Evolutionary conservation across 2,113 vertebrate genomes (phyloP).

Genomic region (Corythaixoides concolor): DNA sequence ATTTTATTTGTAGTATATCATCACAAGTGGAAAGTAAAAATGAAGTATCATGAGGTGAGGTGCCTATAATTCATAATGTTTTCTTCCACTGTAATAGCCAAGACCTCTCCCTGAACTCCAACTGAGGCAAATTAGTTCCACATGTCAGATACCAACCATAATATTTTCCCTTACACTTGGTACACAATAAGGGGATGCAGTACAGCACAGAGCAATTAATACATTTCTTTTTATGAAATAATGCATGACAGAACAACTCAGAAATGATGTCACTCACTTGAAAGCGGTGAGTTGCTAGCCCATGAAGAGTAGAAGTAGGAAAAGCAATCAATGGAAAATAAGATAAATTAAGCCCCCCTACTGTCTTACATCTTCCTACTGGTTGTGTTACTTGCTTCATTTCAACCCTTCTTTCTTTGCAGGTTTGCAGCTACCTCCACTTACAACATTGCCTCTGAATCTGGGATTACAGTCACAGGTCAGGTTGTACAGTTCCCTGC

Average conservation of each 20-base stretch:
- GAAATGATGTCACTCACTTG: not conserved
- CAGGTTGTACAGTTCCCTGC: not conserved
- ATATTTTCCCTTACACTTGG: conserved; percentile 29
- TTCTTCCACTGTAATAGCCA: conserved; percentile 20
- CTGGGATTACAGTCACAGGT: not conserved
- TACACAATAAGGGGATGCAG: not conserved
- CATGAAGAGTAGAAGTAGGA: not conserved
- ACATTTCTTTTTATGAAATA: conserved; percentile 31
- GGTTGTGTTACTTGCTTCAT: not conserved
- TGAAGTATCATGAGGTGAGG: not conserved
- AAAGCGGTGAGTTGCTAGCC: not conserved
- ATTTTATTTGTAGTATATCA: conserved; percentile 18
- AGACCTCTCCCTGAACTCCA: conserved; percentile 57
- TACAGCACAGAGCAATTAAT: conserved; percentile 2
- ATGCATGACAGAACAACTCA: not conserved
- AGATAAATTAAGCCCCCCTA: not conserved
- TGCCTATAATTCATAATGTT: not conserved
- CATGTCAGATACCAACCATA: not conserved
- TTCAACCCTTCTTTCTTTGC: not conserved
- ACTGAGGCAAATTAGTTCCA: conserved; percentile 29
- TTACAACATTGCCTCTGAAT: not conserved
- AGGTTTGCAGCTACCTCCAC: not conserved
- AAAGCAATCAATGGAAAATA: not conserved
- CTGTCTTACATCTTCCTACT: not conserved
- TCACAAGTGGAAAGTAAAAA: conserved; percentile 7